A percentile compares a stretch with the other conserved stretches of the same genome.
Conservation (phyloP, 2,113 vertebrate species). For the Girardinichthys multiradiatus region DNA sequence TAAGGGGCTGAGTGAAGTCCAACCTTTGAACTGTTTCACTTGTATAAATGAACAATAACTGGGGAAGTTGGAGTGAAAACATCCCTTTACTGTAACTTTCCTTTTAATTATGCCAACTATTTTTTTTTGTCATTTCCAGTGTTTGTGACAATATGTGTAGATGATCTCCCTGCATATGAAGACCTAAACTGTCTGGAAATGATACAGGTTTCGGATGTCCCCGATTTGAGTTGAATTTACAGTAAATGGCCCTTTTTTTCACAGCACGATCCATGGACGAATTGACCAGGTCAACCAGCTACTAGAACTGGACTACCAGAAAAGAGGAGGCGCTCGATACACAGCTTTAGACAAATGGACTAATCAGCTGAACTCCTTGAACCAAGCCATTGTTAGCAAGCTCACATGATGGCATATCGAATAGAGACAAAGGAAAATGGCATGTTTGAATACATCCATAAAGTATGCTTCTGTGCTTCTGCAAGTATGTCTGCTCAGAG, state of each 20-base stretch:
- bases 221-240: neutral
- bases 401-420: constrained; percentile 86
- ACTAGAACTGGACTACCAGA: constrained; percentile 98
- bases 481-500: constrained; percentile 61
- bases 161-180: neutral
- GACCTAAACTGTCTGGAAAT: neutral
- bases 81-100: neutral
- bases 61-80: neutral
- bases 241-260: constrained; percentile 20
- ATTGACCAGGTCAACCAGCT: constrained; percentile 95
- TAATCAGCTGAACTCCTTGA: constrained; percentile 99
- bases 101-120: neutral
- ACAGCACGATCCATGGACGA: constrained; percentile 95
- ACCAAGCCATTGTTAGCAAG: constrained; percentile 99
- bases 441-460: constrained; percentile 74
- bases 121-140: neutral
- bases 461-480: constrained; percentile 66
- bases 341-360: constrained; percentile 99
- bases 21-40: constrained; percentile 1
- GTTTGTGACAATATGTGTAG: neutral
- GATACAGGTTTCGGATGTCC: neutral
- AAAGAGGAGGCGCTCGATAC: constrained; percentile 96
- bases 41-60: constrained; percentile 6
- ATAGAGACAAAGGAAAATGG: constrained; percentile 62
- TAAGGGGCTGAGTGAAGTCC: no score